Conservation (phyloP, 2,888 invertebrate species). For the Fissipunctia ypsillon region DNA sequence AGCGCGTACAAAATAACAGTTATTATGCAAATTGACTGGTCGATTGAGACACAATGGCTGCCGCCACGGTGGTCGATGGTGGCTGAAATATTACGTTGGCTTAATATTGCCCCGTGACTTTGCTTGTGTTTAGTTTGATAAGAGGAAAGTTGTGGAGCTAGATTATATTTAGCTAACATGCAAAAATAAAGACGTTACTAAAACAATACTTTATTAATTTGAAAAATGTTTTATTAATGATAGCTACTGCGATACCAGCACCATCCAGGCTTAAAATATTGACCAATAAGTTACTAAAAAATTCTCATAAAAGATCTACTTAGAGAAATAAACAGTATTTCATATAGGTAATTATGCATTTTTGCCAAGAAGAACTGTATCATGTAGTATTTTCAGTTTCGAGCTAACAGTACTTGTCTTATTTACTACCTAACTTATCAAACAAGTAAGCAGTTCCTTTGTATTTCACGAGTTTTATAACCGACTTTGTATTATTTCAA, state of each 20-base stretch:
- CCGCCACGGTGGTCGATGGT: constrained; percentile 44
- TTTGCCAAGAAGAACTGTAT: too few species aligned
- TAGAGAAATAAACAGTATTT: too few species aligned
- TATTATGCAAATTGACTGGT: constrained; percentile 70
- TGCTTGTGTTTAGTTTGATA: not conserved
- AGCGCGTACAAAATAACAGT: constrained; percentile 66
- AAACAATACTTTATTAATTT: not conserved
- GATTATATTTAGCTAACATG: not conserved
- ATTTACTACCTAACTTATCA: not conserved
- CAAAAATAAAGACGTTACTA: not conserved
- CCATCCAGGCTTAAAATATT: too few species aligned
- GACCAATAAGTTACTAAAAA: too few species aligned
- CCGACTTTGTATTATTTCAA: not conserved
- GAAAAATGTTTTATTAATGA: too few species aligned
- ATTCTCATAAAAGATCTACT: too few species aligned
- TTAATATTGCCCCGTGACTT: constrained; percentile 32
- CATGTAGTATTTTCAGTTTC: too few species aligned
- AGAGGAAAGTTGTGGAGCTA: not conserved
- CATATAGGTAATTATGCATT: too few species aligned
- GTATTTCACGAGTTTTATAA: not conserved
- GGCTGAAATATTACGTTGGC: constrained; percentile 46
- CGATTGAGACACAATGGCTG: constrained; percentile 68
- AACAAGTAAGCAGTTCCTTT: not conserved
- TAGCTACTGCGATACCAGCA: too few species aligned
- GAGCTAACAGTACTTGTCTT: too few species aligned